phyloP scores from a whole-genome alignment of 2,797 vertebrate species.

The Sphaeramia orbicularis region DNA sequence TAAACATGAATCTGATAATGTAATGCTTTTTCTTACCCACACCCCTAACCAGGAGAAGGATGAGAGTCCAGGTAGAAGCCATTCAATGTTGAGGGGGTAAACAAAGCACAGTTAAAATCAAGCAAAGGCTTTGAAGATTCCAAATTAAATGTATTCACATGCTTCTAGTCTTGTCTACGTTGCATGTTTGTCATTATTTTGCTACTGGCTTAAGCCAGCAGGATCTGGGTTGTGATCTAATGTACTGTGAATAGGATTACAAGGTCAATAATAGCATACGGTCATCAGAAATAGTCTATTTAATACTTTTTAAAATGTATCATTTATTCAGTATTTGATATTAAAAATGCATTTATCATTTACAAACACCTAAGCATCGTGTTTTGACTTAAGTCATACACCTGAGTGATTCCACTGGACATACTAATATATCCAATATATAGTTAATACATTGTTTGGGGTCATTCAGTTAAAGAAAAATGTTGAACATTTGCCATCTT shows the following conservation, averaged over 20 bases:
- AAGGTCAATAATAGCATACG: conserved; percentile 4
- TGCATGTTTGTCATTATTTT: conserved; percentile 37
- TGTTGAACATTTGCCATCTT: no score
- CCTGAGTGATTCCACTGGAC: no score
- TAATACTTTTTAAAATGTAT: no score
- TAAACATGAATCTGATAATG: background rate
- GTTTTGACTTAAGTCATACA: no score
- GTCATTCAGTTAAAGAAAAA: no score
- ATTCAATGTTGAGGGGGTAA: conserved; percentile 52
- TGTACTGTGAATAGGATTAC: conserved; percentile 32
- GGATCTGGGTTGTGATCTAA: conserved; percentile 24
- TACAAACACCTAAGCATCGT: no score
- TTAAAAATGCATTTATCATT: no score
- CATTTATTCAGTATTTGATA: no score
- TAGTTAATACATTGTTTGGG: no score
- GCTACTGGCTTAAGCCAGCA: conserved; percentile 48
- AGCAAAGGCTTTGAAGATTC: conserved; percentile 21
- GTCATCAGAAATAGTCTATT: no score
- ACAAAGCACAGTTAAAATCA: conserved; percentile 69
- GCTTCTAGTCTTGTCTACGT: conserved; percentile 22
- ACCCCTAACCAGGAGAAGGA: conserved; percentile 70
- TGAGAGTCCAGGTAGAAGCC: conserved; percentile 54
- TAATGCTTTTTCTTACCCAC: conserved; percentile 75
- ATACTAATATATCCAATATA: no score
- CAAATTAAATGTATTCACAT: conserved; percentile 38